A percentile compares a stretch with the other conserved stretches of the same genome.
Evolutionary conservation across 2,113 vertebrate species (phyloP).

Genomic region (Sakesphorus luctuosus): DNA sequence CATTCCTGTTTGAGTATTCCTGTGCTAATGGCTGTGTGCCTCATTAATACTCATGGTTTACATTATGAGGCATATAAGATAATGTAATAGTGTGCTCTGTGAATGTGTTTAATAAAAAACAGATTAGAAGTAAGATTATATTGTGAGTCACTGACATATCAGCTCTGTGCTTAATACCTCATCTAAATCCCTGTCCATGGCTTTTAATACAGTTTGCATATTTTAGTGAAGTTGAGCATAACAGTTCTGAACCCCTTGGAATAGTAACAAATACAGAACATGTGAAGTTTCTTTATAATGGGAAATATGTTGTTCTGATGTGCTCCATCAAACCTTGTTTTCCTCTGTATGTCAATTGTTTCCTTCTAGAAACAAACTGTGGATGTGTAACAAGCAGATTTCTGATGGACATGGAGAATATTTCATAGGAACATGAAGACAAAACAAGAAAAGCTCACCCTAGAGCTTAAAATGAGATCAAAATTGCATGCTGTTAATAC

Average conservation of each 20-base stretch:
- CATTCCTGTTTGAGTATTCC: background rate
- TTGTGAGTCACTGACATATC: background rate
- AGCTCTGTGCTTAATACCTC: background rate
- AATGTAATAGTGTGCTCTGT: background rate
- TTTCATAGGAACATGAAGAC: background rate
- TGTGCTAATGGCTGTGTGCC: background rate
- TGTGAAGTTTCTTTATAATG: background rate
- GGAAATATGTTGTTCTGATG: background rate
- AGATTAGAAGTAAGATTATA: conserved; percentile 24
- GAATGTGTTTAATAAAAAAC: background rate
- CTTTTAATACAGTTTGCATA: background rate
- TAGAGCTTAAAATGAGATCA: conserved; percentile 40
- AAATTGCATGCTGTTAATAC: background rate
- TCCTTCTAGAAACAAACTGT: background rate
- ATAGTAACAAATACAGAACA: background rate
- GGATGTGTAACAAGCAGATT: background rate
- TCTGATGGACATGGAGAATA: background rate
- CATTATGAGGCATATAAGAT: background rate
- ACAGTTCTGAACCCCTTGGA: background rate
- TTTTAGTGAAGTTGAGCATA: background rate
- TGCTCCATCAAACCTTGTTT: background rate
- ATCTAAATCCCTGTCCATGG: background rate
- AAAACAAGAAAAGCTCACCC: background rate
- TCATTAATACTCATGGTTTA: background rate
- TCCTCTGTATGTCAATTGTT: background rate